Evolutionary conservation across 2,113 vertebrate genomes (phyloP), one percentile per base, ranked within the genome.

Genomic region (Thamnophis sirtalis): DNA sequence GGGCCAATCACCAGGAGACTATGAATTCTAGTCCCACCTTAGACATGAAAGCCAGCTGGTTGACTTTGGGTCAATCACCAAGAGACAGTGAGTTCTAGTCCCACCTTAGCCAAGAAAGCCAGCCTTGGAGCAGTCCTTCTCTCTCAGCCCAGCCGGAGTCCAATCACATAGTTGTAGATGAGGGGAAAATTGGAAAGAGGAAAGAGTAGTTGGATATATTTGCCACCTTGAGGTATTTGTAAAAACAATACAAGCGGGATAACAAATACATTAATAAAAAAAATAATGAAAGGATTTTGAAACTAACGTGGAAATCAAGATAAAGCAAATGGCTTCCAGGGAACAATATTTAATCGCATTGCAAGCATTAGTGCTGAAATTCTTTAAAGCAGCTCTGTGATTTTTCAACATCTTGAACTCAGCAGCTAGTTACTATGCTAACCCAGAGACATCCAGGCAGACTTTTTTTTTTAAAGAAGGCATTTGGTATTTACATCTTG

Each of bases 401-500:
- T 2, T 93, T 13, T 80, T 90, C 7, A 80, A 43, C 88, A 58
- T 85, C 92, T 13, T 33, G 28, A 56, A 89, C 88, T 87, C 60
- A 84, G 15, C 38, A 33, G 1, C 9, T 87, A 43, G 84, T 88
- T 94, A 87, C 22, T 58, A 73, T 91, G 1, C 28, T 88, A 87
- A 8, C 0, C 5, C 19, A 15, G 0, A 0, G 26, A 2, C 87
- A 43, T 92, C 60, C 63, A 92, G 60, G 89, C 92, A 85, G 38
- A 26, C n/a, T 55, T 86, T 89, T 86, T 8, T 9, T 58, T 60
- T 60, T 60, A 80, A 91, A 80, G 10, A 86, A 58, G 28, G 17
- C 94, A 33, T 86, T 93, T 93, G 1, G 7, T 88, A 91, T 90
- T 89, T 88, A 87, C 86, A 9, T 92, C 24, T 48, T 51, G 92